Evolutionary conservation across 2,888 invertebrate species (phyloP).

Genomic region (Troglohyphantes excavatus): DNA sequence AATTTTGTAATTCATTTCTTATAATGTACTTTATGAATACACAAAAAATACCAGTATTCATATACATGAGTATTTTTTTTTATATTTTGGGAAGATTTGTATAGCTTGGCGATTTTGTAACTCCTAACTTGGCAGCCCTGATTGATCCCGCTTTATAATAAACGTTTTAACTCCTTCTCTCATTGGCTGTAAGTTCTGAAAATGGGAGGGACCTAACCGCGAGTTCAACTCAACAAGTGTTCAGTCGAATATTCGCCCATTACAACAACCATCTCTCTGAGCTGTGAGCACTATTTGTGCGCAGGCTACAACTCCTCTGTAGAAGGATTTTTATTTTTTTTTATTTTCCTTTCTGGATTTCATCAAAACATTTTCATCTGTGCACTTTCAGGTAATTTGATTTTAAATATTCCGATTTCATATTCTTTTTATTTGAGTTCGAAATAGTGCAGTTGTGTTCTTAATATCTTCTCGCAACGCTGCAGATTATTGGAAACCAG

Average conservation of each 20-base stretch:
- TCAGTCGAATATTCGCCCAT: conserved; percentile 41
- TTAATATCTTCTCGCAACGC: background rate
- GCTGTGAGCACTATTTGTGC: background rate
- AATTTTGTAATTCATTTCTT: too few relatives aligned
- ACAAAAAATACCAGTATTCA: too few relatives aligned
- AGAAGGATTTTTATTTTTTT: background rate
- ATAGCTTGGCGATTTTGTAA: too few relatives aligned
- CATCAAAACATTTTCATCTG: conserved; percentile 13
- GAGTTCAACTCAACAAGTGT: conserved; percentile 72
- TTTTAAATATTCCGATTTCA: background rate
- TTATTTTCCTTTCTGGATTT: conserved; percentile 46
- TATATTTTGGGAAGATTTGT: too few relatives aligned
- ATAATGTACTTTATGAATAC: too few relatives aligned
- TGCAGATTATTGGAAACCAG: background rate
- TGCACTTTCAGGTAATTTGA: conserved; percentile 16
- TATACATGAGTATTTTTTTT: too few relatives aligned
- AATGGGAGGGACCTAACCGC: conserved; percentile 20
- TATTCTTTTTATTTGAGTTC: background rate
- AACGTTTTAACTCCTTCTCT: conserved; percentile 10
- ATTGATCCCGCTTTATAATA: conserved; percentile 5
- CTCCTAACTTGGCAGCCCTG: too few relatives aligned
- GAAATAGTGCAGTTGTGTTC: background rate
- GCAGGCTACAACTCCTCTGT: background rate
- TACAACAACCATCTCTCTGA: background rate
- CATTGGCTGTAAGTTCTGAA: conserved; percentile 45